Base-by-base conservation (phyloP, 2,888 invertebrate genomes). In the Nymphalis c-album region DNA sequence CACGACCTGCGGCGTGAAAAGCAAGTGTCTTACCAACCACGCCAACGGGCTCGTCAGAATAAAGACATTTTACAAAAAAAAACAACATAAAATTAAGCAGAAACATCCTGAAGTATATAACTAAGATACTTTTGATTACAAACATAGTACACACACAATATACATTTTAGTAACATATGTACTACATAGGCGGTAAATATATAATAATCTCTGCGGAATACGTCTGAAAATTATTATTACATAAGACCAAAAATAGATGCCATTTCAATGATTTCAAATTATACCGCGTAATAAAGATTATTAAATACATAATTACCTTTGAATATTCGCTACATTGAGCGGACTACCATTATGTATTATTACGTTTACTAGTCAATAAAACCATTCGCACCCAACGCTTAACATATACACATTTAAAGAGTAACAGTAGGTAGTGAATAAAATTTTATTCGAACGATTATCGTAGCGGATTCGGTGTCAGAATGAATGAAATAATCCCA, bases 371-470 rank as follows among this genome's bases (percentile, higher is more conserved):
- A 60, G 60, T 59, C 48, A 64, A 63, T 64, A 67, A 69, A 67
- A 67, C 31, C 61, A 53, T 61, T 66, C 62, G 20, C 58, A 70
- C 72, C 68, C 50, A 63, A 60, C 61, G 69, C 64, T 60, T 63
- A 64, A 64, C 68, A 68, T 60, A 66, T 69, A 69, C 67, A 71
- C 68, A 72, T 67, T 62, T 62, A 63, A 71, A 69, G 57, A 64
- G 59, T 51, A 72, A 72, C 71, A 67, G 50, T 65, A n/a, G 22
- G 55, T 45, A 57, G 63, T 55, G 57, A 22, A 65, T 68, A 66
- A 74, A 77, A 77, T 76, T 78, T 78, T 76, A 78, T 72, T 74
- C 60, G 55, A 47, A 64, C 73, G 70, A 75, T 77, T 69, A 71
- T 71, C 60, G 51, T 60, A 40, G 71, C 71, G 67, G 73, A 75